Percentiles rank a stretch among this genome's conserved stretches.
These are phyloP conservation scores for Orussus abietinus DNA, from an alignment of 1,140 invertebrate species.

Conservation along the genomic window DNA sequence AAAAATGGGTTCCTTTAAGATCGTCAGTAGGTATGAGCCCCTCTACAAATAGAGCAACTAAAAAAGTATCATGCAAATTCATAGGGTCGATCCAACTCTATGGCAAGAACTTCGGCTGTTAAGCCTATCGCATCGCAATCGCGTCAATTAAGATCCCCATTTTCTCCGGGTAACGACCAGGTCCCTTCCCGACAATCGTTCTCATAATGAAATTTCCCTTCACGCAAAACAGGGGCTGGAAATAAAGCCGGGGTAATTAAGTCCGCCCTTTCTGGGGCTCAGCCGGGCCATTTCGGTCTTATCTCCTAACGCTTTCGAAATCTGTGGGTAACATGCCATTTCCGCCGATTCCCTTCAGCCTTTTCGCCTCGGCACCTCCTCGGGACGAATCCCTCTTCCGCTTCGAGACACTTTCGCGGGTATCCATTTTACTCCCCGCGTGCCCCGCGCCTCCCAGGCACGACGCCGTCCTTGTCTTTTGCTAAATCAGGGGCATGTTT, in stretches of 20 bases:
- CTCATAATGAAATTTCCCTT: conserved; percentile 44
- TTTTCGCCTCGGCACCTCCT: too few species aligned
- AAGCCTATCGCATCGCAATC: too few species aligned
- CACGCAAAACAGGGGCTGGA: conserved; percentile 31
- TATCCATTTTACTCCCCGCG: conserved; percentile 19
- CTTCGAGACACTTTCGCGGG: conserved; percentile 5
- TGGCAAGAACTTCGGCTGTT: too few species aligned
- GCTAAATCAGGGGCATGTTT: conserved; percentile 32
- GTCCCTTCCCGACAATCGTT: not conserved
- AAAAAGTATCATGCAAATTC: too few species aligned
- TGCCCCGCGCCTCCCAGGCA: too few species aligned
- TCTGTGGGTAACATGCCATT: conserved; percentile 4
- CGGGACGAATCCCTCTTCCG: not conserved
- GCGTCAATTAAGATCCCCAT: too few species aligned
- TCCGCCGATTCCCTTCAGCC: conserved; percentile 12
- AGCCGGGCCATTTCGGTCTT: not conserved
- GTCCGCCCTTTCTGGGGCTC: not conserved
- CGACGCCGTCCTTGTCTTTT: conserved; percentile 2
- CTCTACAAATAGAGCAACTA: too few species aligned
- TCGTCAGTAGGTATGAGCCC: too few species aligned
- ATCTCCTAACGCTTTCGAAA: not conserved
- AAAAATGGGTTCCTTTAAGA: too few species aligned
- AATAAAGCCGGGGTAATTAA: conserved; percentile 29
- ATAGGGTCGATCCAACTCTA: too few species aligned
- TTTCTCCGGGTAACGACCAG: not conserved